Conservation (phyloP, 2,113 vertebrate genomes). For the Xiphophorus couchianus region DNA sequence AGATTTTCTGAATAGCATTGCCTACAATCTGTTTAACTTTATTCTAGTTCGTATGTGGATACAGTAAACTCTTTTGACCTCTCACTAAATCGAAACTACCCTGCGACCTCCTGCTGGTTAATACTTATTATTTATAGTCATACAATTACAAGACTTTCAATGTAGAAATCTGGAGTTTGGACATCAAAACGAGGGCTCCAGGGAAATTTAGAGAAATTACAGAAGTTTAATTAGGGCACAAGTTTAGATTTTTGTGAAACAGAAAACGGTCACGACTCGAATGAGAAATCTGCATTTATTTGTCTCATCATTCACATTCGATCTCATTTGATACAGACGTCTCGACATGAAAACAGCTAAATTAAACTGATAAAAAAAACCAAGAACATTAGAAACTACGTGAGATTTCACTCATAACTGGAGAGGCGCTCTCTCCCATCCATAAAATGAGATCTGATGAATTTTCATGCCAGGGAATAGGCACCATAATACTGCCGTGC, state of each 20-base stretch:
- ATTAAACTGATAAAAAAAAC: neutral
- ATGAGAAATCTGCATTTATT: neutral
- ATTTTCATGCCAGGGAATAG: slow-evolving; percentile 7
- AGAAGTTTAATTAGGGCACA: neutral
- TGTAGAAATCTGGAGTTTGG: too few relatives aligned
- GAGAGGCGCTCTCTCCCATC: neutral
- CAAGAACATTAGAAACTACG: neutral
- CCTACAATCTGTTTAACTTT: too few relatives aligned
- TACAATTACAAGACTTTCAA: too few relatives aligned
- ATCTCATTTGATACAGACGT: neutral
- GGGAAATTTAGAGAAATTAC: too few relatives aligned
- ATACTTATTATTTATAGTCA: too few relatives aligned
- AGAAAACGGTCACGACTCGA: neutral
- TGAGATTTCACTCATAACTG: neutral
- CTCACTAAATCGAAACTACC: too few relatives aligned
- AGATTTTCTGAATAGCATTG: too few relatives aligned
- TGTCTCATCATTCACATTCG: neutral
- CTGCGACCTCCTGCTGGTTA: too few relatives aligned
- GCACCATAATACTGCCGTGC: neutral
- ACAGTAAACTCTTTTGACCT: too few relatives aligned
- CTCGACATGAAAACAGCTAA: slow-evolving; percentile 7
- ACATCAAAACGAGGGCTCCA: too few relatives aligned
- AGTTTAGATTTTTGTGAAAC: neutral
- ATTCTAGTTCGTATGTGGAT: too few relatives aligned
- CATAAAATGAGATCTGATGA: slow-evolving; percentile 1